A percentile compares a stretch with the other conserved stretches of the same genome.
These are phyloP conservation scores for Trachops cirrhosus DNA, from an alignment of 2,797 vertebrate species.

Conservation along the genomic window DNA sequence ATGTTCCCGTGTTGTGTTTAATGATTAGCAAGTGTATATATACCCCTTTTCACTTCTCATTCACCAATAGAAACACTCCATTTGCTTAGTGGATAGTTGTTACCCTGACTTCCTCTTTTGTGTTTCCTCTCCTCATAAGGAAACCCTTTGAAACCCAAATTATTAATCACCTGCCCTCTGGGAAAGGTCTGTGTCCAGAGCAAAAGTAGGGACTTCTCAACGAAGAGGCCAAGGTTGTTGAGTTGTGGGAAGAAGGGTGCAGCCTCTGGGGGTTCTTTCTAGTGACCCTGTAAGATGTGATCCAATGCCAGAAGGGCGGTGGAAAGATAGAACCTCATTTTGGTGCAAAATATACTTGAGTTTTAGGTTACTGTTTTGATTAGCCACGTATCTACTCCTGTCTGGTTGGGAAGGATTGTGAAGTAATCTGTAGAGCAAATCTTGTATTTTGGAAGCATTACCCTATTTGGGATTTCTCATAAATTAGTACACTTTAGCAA, in stretches of 20 bases:
- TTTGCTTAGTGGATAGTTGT: neutral
- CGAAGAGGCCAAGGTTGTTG: too few species aligned
- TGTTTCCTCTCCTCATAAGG: neutral
- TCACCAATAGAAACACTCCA: neutral
- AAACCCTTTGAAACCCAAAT: neutral
- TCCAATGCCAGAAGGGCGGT: neutral
- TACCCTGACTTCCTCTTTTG: conserved; percentile 9
- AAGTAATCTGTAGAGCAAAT: neutral
- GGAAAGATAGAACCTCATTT: neutral
- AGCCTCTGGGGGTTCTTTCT: neutral
- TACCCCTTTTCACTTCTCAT: neutral
- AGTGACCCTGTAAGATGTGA: neutral
- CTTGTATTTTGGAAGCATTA: neutral
- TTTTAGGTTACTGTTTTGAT: conserved; percentile 15
- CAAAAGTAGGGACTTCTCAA: neutral
- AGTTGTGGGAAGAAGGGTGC: neutral
- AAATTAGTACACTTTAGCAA: neutral
- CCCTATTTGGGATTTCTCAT: neutral
- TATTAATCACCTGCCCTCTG: neutral
- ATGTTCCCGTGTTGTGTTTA: neutral
- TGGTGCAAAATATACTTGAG: neutral
- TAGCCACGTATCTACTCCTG: neutral
- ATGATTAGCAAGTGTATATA: neutral
- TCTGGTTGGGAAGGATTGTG: neutral
- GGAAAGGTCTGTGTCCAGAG: neutral